Evolutionary conservation across 35 echinoderm and acorn worm species (phyloP).

Genomic region (Hemicentrotus pulcherrimus): DNA sequence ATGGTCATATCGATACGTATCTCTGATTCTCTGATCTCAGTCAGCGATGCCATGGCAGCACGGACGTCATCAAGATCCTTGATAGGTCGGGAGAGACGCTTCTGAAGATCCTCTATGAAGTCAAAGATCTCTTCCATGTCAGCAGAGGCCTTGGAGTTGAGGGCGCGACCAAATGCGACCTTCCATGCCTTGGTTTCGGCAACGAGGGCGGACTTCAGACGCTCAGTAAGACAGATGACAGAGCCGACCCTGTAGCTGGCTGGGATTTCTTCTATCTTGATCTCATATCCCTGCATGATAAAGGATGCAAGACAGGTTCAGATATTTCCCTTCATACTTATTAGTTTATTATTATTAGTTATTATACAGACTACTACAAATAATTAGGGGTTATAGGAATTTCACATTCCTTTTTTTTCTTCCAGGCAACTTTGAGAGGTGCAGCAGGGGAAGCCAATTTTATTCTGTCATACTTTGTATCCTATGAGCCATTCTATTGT

Average conservation of each 20-base stretch:
- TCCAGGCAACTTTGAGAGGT: too few species aligned
- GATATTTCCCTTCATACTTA: too few species aligned
- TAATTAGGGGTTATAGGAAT: too few species aligned
- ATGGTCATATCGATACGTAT: constrained; percentile 96
- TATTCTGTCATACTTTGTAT: too few species aligned
- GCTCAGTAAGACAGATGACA: constrained; percentile 88
- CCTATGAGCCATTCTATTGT: too few species aligned
- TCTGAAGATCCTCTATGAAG: constrained; percentile 95
- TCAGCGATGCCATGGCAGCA: constrained; percentile 82
- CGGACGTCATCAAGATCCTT: constrained; percentile 95
- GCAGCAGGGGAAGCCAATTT: too few species aligned
- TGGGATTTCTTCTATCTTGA: constrained; percentile 77
- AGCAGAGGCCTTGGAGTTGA: constrained; percentile 84
- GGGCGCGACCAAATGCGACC: constrained; percentile 82
- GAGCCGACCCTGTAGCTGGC: constrained; percentile 79
- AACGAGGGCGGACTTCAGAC: constrained; percentile 74
- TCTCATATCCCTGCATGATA: constrained; percentile 60
- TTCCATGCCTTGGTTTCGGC: constrained; percentile 96
- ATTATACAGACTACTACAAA: too few species aligned
- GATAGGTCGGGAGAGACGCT: constrained; percentile 80
- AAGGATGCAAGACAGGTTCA: neutral
- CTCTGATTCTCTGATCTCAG: constrained; percentile 86
- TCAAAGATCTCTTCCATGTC: constrained; percentile 94
- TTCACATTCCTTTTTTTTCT: too few species aligned
- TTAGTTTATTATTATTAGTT: too few species aligned